phyloP scores from a whole-genome alignment of 2,888 invertebrate genomes.

The Actias luna region DNA sequence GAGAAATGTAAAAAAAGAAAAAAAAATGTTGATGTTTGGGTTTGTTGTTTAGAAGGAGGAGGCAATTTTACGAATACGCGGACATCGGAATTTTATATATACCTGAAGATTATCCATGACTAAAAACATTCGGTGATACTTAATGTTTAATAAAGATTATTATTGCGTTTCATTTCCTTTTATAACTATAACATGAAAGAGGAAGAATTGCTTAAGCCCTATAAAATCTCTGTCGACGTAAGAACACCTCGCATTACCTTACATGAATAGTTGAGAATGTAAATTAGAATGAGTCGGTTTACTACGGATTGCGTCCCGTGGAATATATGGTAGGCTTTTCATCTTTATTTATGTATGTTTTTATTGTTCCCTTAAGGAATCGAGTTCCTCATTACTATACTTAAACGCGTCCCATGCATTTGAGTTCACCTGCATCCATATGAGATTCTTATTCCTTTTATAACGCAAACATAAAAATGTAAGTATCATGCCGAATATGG shows the following conservation, averaged over 20 bases:
- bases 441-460: constrained; percentile 60
- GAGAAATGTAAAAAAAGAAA: too few relatives aligned
- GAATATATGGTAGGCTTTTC: constrained; percentile 6
- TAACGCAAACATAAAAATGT: constrained; percentile 56
- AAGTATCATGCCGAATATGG: constrained; percentile 68
- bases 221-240: constrained; percentile 6
- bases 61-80: too few relatives aligned
- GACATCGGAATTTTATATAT: too few relatives aligned
- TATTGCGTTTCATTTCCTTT: background rate
- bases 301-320: constrained; percentile 4
- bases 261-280: constrained; percentile 9
- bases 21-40: too few relatives aligned
- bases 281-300: constrained; percentile 10
- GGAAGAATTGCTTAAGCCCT: background rate
- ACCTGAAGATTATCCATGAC: too few relatives aligned
- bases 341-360: constrained; percentile 24
- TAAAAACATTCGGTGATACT: too few relatives aligned
- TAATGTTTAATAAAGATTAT: background rate
- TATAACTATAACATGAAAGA: background rate
- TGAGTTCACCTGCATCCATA: constrained; percentile 53
- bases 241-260: background rate
- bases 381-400: constrained; percentile 45
- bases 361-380: constrained; percentile 23
- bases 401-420: constrained; percentile 31
- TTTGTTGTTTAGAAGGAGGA: too few relatives aligned